phyloP scores from a whole-genome alignment of 2,888 invertebrate genomes.

The Eustalomyia histrio region DNA sequence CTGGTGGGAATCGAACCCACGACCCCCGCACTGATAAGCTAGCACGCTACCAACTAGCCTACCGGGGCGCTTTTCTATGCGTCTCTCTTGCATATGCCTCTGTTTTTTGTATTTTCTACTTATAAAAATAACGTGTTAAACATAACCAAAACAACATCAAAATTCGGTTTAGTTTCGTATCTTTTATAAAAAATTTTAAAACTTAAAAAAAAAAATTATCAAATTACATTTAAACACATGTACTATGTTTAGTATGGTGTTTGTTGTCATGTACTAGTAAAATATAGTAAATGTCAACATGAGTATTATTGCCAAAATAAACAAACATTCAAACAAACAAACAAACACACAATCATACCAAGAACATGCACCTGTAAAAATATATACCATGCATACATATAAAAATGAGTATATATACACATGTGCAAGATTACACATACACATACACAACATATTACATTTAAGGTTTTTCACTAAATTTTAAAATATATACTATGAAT shows the following conservation, averaged over 20 bases:
- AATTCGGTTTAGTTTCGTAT: not conserved
- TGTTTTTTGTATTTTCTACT: no score
- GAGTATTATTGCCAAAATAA: slow-evolving; percentile 12
- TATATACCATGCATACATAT: not conserved
- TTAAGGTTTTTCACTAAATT: no score
- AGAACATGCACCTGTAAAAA: not conserved
- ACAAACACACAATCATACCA: not conserved
- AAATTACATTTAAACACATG: not conserved
- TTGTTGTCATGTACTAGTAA: slow-evolving; percentile 7
- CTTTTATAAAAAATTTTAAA: not conserved
- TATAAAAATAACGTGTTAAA: no score
- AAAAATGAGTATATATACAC: no score
- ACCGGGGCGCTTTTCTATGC: no score
- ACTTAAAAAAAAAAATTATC: not conserved
- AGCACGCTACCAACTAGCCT: no score
- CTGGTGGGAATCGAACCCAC: no score
- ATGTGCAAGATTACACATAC: not conserved
- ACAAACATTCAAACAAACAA: not conserved
- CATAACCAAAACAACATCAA: not conserved
- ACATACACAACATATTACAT: not conserved
- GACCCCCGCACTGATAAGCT: no score
- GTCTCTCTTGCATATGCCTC: no score
- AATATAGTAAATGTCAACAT: slow-evolving; percentile 36
- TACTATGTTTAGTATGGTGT: not conserved
- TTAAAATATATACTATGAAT: no score